Conservation (phyloP, 2,797 vertebrate species). For the Apodemus agrarius region DNA sequence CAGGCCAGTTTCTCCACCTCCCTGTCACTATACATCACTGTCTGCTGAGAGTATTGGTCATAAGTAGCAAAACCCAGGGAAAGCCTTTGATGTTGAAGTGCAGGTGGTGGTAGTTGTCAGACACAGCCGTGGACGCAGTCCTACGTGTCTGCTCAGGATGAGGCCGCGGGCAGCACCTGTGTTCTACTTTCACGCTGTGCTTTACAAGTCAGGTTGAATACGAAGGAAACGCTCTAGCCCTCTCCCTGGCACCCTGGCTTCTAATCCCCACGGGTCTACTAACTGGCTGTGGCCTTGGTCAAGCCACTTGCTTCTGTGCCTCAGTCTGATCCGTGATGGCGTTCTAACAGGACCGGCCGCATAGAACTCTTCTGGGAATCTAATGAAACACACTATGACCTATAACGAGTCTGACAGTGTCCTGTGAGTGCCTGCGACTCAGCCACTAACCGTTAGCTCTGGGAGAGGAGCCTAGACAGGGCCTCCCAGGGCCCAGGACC, state of each 20-base stretch:
- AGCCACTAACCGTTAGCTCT: rapidly evolving
- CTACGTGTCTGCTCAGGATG: rapidly evolving
- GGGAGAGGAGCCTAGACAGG: neutral
- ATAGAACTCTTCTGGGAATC: neutral
- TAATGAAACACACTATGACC: neutral
- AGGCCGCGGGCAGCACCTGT: neutral
- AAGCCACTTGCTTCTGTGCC: neutral
- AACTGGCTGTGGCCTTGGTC: neutral
- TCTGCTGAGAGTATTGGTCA: rapidly evolving
- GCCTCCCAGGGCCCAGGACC: neutral
- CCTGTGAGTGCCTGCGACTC: neutral
- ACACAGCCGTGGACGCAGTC: neutral
- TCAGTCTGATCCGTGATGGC: neutral
- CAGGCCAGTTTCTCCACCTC: rapidly evolving
- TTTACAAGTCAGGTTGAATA: neutral
- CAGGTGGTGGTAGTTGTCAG: neutral
- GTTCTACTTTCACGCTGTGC: neutral
- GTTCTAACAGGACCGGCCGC: neutral
- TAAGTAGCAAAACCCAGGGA: neutral
- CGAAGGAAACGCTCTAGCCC: neutral
- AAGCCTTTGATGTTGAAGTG: neutral
- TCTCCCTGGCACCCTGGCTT: neutral
- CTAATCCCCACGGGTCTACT: neutral
- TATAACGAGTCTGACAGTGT: neutral
- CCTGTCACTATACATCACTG: rapidly evolving